A percentile compares a stretch with the other conserved stretches of the same genome.
Conservation (phyloP, 2,888 invertebrate genomes). For the Heliconius ethilla region DNA sequence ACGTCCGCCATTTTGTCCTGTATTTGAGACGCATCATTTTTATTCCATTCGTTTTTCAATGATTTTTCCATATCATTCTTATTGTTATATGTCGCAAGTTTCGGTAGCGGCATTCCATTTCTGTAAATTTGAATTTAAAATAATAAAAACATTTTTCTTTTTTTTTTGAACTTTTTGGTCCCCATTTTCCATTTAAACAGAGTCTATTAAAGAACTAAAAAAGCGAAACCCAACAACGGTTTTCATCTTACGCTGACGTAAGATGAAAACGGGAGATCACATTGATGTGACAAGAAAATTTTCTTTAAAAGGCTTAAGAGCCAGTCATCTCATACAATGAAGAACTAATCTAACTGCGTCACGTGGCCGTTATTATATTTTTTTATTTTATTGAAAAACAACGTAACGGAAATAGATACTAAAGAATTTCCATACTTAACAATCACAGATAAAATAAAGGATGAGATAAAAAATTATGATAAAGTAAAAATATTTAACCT, state of each 20-base stretch:
- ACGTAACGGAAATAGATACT: not conserved
- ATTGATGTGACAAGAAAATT: too few relatives aligned
- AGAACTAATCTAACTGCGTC: not conserved
- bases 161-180: not conserved
- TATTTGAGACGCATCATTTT: slow-evolving; percentile 77
- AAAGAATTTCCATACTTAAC: not conserved
- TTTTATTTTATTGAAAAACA: not conserved
- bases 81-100: slow-evolving; percentile 80
- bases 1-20: slow-evolving; percentile 74
- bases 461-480: not conserved
- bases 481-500: not conserved
- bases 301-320: too few relatives aligned
- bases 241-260: too few relatives aligned
- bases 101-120: slow-evolving; percentile 86
- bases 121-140: slow-evolving; percentile 61
- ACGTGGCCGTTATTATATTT: not conserved
- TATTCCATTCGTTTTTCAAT: slow-evolving; percentile 68
- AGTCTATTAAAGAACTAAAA: too few relatives aligned
- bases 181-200: not conserved
- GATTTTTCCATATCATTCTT: slow-evolving; percentile 73
- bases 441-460: not conserved
- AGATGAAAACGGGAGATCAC: too few relatives aligned
- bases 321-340: not conserved
- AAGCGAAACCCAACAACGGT: too few relatives aligned
- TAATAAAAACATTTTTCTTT: not conserved